Base-by-base conservation (phyloP, 2,888 invertebrate species). In the Epinotia ramella region DNA sequence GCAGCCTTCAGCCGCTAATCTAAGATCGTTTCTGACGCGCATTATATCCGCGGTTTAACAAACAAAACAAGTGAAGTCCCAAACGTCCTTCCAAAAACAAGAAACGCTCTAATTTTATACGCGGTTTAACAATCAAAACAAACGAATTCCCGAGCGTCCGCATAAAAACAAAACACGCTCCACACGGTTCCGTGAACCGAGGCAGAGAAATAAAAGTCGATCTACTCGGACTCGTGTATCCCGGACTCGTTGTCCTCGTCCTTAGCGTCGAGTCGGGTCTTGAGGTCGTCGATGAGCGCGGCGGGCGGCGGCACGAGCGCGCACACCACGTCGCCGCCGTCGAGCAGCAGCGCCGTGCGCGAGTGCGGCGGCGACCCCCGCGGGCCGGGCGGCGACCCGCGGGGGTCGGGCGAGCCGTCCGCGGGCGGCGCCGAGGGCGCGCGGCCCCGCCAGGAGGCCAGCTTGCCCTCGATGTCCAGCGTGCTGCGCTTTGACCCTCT, bases 381-480 rank as follows among this genome's bases (percentile, higher is more conserved):
- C 4, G 49, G 65, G 28, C 72, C 7, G 53, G 6, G n/a, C 2
- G 70, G 33, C 18, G 7, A 18, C 53, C 73, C 4, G 69, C 20
- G 57, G 20, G 80, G 79, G 59, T 82, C 1, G n/a, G 49, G 18
- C 70, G 33, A 11, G 12, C 57, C 28, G 9, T 49, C 46, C 7
- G 82, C 12, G 56, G 69, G 40, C 66, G 73, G 63, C 24, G 20
- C 62, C 46, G 77, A 40, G 64, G 69, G 59, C 82, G 83, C 83
- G 73, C 91, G 88, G 73, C 84, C 86, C 82, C 92, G 90, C 93
- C 93, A 93, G 89, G 91, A 90, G 78, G 91, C 93, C 77, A 94
- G 91, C 91, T 93, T 94, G 81, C 93, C 94, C 88, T 94, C 94
- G 91, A 94, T 91, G 91, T 94, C 94, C 80, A 94, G 91, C 82